Base-by-base conservation (phyloP, 2,797 vertebrate species). In the Catostomus latipinnis region DNA sequence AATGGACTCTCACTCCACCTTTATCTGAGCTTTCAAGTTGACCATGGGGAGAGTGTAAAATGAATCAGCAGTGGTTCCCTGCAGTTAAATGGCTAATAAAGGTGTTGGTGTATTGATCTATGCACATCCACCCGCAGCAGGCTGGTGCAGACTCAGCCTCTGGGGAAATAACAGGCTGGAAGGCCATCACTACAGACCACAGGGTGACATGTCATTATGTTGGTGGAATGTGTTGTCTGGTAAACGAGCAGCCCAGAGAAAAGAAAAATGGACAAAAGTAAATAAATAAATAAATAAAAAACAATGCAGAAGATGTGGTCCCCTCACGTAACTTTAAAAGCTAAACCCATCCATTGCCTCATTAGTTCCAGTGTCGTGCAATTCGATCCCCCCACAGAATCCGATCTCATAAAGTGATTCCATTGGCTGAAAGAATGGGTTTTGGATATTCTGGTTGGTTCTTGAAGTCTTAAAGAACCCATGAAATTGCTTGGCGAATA, bases 51-150 rank as follows among this genome's bases (percentile, higher is more conserved):
- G 66, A 83, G 57, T 60, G 60, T 62, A 62, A 62, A 62, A 62
- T 62, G 52, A 63, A 62, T 67, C 65, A 52, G 66, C 49, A 67
- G 48, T 11, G 16, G 22, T 50, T 68, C 16, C 66, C 66, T 68
- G 66, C 66, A 68, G 16, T 52, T 52, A 68, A 68, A 68, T 45
- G 57, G 48, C 8, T 74, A 54, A 74, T 81, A 74, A 81, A 66
- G 53, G 56, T 58, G 48, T 78, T 74, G 78, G 74, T 60, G 74
- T 81, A 81, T 84, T 71, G 82, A 84, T 84, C 71, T 45, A 13
- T 34, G 50, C 63, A 46, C 46, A 67, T 71, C 60, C 74, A 74
- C 70, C 65, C 65, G 22, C 61, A 22, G 49, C 53, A 68, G 73
- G 67, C 58, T 48, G 5, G 53, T 67, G 76, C 52, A 0, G 67